These are phyloP conservation scores for Engraulis encrasicolus DNA, from an alignment of 2,113 vertebrate species.

Conservation along the genomic window DNA sequence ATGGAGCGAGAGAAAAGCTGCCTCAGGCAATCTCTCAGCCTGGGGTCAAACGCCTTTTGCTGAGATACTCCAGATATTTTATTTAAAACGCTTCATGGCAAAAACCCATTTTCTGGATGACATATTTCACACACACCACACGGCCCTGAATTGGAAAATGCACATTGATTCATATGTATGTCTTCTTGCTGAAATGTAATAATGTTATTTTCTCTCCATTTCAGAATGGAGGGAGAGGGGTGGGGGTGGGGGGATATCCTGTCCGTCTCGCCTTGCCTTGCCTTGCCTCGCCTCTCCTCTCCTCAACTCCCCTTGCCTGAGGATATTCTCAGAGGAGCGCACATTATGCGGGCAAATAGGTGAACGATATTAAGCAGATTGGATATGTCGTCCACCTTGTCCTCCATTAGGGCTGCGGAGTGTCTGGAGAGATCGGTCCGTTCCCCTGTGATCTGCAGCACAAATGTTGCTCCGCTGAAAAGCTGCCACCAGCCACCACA, in stretches of 20 bases:
- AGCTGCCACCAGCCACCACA: constrained; percentile 66
- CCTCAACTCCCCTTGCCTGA: not conserved
- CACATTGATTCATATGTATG: constrained; percentile 11
- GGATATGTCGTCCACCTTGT: not conserved
- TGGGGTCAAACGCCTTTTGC: not conserved
- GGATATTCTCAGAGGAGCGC: not conserved
- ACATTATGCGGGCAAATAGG: constrained; percentile 16
- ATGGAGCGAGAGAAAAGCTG: not conserved
- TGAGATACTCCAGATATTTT: not conserved
- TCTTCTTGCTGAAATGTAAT: constrained; percentile 10
- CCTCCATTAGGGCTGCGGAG: not conserved
- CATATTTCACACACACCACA: not conserved
- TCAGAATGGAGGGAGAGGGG: too few relatives aligned
- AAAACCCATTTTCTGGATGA: constrained; percentile 5
- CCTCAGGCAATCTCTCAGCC: constrained; percentile 8
- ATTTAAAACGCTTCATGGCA: not conserved
- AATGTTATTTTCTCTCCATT: not conserved
- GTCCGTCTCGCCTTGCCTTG: not conserved
- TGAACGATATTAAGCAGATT: constrained; percentile 12
- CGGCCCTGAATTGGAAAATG: not conserved
- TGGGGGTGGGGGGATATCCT: too few relatives aligned
- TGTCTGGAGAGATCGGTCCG: constrained; percentile 22
- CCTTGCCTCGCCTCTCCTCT: too few relatives aligned
- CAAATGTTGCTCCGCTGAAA: constrained; percentile 61
- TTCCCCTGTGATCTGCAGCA: constrained; percentile 48